phyloP scores from a whole-genome alignment of 2,888 invertebrate genomes.

The Nemurella pictetii region DNA sequence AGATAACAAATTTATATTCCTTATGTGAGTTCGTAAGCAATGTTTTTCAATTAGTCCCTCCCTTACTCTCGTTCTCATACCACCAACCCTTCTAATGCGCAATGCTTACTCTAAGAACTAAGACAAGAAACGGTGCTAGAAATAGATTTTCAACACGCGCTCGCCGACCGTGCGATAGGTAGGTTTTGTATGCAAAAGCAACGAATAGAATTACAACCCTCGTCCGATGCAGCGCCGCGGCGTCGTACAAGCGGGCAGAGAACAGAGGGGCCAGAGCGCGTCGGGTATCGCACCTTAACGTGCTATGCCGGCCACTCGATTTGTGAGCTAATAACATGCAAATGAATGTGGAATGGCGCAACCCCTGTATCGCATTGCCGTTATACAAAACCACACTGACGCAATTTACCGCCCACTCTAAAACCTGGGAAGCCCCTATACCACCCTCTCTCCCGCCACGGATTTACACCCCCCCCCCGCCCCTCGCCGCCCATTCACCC shows the following conservation, averaged over 20 bases:
- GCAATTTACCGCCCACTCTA: slow-evolving; percentile 15
- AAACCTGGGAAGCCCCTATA: not conserved
- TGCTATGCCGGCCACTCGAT: slow-evolving; percentile 36
- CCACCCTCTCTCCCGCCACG: not conserved
- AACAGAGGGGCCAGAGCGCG: not conserved
- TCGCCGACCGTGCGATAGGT: not conserved
- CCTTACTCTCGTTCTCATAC: not conserved
- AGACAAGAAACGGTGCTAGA: slow-evolving; percentile 28
- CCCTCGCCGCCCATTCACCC: not conserved
- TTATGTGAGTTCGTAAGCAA: slow-evolving; percentile 20
- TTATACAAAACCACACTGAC: slow-evolving; percentile 21
- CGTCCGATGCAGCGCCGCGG: not conserved
- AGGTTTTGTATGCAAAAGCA: slow-evolving; percentile 24
- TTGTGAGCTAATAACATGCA: slow-evolving; percentile 42
- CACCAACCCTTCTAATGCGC: slow-evolving; percentile 9
- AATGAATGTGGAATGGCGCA: slow-evolving; percentile 40
- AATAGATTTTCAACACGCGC: slow-evolving; percentile 29
- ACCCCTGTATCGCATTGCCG: slow-evolving; percentile 9
- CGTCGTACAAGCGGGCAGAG: too few species aligned
- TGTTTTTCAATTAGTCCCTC: slow-evolving; percentile 21
- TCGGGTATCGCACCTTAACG: slow-evolving; percentile 25
- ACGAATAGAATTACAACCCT: not conserved
- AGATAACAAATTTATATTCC: slow-evolving; percentile 32
- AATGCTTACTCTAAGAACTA: slow-evolving; percentile 10
- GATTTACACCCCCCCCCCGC: not conserved